These are phyloP conservation scores for Rhamnusium bicolor DNA, from an alignment of 2,888 invertebrate species.

Conservation along the genomic window DNA sequence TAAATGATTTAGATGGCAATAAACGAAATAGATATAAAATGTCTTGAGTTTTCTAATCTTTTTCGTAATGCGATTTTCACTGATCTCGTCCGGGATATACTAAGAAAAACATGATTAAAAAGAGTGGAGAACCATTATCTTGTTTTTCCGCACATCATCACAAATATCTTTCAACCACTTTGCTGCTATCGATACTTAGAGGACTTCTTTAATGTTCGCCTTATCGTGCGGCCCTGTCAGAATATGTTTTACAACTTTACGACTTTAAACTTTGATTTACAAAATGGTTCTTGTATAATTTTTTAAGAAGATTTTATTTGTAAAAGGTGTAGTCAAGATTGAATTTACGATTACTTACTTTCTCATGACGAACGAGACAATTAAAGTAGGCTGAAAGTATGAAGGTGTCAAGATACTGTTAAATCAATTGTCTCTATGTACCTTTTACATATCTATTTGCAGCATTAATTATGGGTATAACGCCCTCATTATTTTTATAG, in stretches of 20 bases:
- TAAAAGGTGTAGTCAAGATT: too few species aligned
- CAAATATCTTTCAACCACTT: slow-evolving; percentile 2
- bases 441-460: too few species aligned
- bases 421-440: too few species aligned
- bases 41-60: slow-evolving; percentile 2
- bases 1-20: neutral
- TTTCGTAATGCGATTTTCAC: slow-evolving; percentile 32
- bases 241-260: neutral
- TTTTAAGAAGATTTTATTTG: too few species aligned
- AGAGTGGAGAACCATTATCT: slow-evolving; percentile 39
- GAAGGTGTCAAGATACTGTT: too few species aligned
- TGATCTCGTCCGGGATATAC: slow-evolving; percentile 31
- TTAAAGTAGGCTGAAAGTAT: too few species aligned
- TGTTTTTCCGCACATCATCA: slow-evolving; percentile 31
- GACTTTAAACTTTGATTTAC: neutral
- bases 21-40: slow-evolving; percentile 6
- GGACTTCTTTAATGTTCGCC: neutral
- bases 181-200: neutral
- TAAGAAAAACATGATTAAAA: slow-evolving; percentile 42
- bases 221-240: neutral
- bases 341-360: too few species aligned
- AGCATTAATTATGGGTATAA: too few species aligned
- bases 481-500: too few species aligned
- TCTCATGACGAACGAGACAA: too few species aligned
- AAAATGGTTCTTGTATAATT: too few species aligned